Base-by-base conservation (phyloP, 35 echinoderm and acorn worm species). In the Apostichopus californicus region DNA sequence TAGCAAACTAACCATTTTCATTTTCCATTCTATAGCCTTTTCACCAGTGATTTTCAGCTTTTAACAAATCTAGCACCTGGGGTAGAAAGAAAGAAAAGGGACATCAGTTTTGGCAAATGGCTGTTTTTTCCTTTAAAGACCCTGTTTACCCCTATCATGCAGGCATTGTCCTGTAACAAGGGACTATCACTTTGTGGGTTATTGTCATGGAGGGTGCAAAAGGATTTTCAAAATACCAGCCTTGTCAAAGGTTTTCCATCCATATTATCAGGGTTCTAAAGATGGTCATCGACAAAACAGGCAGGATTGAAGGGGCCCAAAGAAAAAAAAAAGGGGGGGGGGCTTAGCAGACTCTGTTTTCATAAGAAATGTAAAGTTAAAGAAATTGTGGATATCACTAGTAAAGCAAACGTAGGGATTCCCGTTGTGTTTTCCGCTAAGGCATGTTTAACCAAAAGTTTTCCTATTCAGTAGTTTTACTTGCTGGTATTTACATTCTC, bases 301-400 rank as follows among this genome's bases (percentile, higher is more conserved):
- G 17, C 64, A 56, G 80, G 80, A 83, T 83, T 83, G 34, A 10
- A 7, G 34, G 34, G 34, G 34, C 34, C 34, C 34, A 46, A 46
- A 46, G 34, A 3, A 46, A 0, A 46, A 46, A 46, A 46, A 46
- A 3, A 3, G 34, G 80, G 52, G 52, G 7, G 46, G 55, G 80
- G 52, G 52, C 46, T 83, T 34, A 55, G 8, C 14, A 11, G 17
- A 83, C 34, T 83, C 80, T 83, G 80, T 83, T 83, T 53, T 53
- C 34, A 9, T 83, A 83, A 83, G 80, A 83, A 83, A 83, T 83
- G 57, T 54, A 83, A 83, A 83, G 80, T 83, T 83, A 83, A 83
- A 83, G 80, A 83, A 83, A 83, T 83, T 83, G 80, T 83, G 80
- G 80, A 83, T 83, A 83, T 83, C 80, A 83, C 25, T 46, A 46